Conservation (phyloP, 2,113 vertebrate genomes). For the Channa maculata region DNA sequence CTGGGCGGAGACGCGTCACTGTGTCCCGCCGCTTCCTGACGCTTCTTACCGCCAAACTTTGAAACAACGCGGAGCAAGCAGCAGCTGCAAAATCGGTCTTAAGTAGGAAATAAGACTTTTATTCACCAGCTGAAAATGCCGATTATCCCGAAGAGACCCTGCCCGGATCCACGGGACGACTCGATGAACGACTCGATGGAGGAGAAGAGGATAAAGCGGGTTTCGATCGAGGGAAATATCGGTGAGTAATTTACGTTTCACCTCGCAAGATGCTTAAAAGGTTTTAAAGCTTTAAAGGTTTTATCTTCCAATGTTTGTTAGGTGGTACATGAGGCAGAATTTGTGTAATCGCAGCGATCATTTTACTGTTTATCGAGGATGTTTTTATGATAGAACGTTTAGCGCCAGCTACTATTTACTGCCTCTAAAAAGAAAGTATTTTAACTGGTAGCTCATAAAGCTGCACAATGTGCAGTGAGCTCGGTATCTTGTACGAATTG, state of each 20-base stretch:
- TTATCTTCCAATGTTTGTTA: no score
- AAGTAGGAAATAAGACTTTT: not conserved
- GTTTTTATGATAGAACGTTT: no score
- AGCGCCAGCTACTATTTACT: no score
- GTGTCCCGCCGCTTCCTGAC: conserved; percentile 9
- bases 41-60: conserved; percentile 56
- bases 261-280: no score
- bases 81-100: not conserved
- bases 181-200: conserved; percentile 68
- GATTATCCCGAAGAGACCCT: conserved; percentile 69
- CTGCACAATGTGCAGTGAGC: not conserved
- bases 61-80: not conserved
- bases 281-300: no score
- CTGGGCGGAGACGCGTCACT: conserved; percentile 19
- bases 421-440: no score
- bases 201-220: conserved; percentile 84
- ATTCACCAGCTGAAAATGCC: conserved; percentile 55
- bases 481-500: no score
- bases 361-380: no score
- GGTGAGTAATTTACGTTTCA: conserved; percentile 79
- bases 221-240: conserved; percentile 93
- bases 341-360: no score
- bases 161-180: conserved; percentile 48
- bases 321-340: no score
- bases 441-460: no score